Evolutionary conservation across 2,888 invertebrate genomes (phyloP).

Genomic region (Cataglyphis rosenhaueri): DNA sequence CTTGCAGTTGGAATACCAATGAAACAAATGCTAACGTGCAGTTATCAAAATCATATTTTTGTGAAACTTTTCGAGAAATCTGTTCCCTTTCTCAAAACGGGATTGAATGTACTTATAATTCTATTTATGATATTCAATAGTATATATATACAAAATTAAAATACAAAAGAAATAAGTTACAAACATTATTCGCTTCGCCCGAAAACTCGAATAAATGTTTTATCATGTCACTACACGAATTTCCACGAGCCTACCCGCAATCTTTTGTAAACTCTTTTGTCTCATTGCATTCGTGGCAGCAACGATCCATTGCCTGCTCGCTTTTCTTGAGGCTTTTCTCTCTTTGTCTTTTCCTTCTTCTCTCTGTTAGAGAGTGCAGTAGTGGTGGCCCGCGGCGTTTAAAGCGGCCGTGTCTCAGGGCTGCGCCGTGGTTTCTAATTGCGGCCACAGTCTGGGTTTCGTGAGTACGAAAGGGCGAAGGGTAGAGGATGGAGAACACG

Average conservation of each 20-base stretch:
- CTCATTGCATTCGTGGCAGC: slow-evolving; percentile 20
- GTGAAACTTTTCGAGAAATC: neutral
- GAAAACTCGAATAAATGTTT: neutral
- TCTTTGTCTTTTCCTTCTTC: neutral
- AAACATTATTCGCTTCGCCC: neutral
- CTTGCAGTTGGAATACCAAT: too few species aligned
- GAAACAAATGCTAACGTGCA: neutral
- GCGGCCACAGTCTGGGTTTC: slow-evolving; percentile 65
- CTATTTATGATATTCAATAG: neutral
- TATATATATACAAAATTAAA: neutral
- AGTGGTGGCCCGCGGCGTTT: slow-evolving; percentile 62
- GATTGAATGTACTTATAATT: neutral
- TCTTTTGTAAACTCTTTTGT: slow-evolving; percentile 51
- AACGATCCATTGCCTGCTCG: slow-evolving; percentile 7
- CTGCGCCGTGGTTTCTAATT: slow-evolving; percentile 73
- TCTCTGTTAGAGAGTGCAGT: slow-evolving; percentile 46
- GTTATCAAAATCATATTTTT: neutral
- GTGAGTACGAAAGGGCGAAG: slow-evolving; percentile 33
- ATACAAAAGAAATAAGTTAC: neutral
- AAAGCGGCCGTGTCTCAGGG: slow-evolving; percentile 47
- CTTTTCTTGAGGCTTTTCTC: slow-evolving; percentile 46
- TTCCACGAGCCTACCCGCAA: slow-evolving; percentile 23
- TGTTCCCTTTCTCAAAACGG: neutral
- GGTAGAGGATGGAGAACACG: neutral
- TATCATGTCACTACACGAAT: slow-evolving; percentile 4